Conservation (phyloP, 2,797 vertebrate genomes). For the Myiotriccus ornatus region DNA sequence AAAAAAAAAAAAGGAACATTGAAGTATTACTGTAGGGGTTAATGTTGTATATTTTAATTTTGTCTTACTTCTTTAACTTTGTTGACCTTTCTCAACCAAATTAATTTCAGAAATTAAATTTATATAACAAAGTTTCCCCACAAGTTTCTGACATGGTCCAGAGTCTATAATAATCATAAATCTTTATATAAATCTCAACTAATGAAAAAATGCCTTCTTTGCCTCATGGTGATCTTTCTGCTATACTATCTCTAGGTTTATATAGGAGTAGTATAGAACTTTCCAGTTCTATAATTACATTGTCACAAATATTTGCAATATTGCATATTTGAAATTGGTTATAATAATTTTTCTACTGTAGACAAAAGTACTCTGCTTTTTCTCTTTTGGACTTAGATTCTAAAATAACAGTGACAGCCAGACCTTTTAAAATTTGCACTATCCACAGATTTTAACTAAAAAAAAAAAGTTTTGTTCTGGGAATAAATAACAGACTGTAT, state of each 20-base stretch:
- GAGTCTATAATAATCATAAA: background rate
- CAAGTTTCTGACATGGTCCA: constrained; percentile 42
- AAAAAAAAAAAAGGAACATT: background rate
- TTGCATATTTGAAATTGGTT: background rate
- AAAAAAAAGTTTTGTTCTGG: background rate
- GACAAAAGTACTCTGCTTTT: background rate
- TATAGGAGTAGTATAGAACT: background rate
- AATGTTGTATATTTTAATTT: constrained; percentile 4
- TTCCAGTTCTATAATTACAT: background rate
- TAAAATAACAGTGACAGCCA: background rate
- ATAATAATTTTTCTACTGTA: background rate
- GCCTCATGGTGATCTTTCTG: background rate
- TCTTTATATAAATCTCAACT: background rate
- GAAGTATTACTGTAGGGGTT: background rate
- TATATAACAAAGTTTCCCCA: constrained; percentile 48
- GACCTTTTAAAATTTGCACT: background rate
- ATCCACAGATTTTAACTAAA: background rate
- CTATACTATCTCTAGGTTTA: background rate
- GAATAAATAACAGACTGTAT: background rate
- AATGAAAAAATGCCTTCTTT: background rate
- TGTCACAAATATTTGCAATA: background rate
- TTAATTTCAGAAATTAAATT: constrained; percentile 63
- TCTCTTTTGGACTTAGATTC: background rate
- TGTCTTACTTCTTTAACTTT: constrained; percentile 48
- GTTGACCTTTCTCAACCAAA: constrained; percentile 68